A percentile compares a stretch with the other conserved stretches of the same genome.
Evolutionary conservation across 2,888 invertebrate species (phyloP).

Genomic region (Xestoiulus laeticollis): DNA sequence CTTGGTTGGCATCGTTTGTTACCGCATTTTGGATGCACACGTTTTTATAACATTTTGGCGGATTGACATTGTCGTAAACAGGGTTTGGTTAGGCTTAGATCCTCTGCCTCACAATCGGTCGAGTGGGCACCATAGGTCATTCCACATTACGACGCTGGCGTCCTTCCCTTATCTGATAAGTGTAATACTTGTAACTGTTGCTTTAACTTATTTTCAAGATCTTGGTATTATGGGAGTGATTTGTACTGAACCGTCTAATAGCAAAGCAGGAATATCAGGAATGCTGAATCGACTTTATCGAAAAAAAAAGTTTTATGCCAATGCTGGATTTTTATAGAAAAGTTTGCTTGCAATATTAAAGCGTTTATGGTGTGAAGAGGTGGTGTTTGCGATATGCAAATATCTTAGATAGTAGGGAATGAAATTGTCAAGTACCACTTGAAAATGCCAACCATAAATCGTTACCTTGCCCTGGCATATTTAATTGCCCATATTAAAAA

Average conservation of each 20-base stretch:
- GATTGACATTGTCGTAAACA: slow-evolving; percentile 22
- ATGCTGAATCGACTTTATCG: neutral
- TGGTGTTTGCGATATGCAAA: neutral
- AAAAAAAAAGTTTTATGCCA: neutral
- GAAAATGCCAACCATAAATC: too few species aligned
- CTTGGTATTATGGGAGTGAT: neutral
- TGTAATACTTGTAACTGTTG: neutral
- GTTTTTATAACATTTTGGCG: slow-evolving; percentile 24
- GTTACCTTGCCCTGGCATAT: too few species aligned
- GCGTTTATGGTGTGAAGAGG: neutral
- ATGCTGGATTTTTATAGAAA: slow-evolving; percentile 12
- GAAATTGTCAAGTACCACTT: too few species aligned
- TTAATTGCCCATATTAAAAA: too few species aligned
- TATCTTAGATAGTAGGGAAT: neutral
- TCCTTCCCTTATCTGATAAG: neutral
- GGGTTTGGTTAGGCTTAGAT: slow-evolving; percentile 23
- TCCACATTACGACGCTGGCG: neutral
- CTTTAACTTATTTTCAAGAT: neutral
- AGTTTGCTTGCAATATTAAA: neutral
- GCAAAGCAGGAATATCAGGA: neutral
- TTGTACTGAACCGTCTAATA: neutral
- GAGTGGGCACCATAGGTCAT: neutral
- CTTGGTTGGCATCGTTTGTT: slow-evolving; percentile 29
- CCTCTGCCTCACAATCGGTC: neutral
- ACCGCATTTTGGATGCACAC: slow-evolving; percentile 2